Evolutionary conservation across 2,888 invertebrate genomes (phyloP).

Genomic region (Achlya flavicornis): DNA sequence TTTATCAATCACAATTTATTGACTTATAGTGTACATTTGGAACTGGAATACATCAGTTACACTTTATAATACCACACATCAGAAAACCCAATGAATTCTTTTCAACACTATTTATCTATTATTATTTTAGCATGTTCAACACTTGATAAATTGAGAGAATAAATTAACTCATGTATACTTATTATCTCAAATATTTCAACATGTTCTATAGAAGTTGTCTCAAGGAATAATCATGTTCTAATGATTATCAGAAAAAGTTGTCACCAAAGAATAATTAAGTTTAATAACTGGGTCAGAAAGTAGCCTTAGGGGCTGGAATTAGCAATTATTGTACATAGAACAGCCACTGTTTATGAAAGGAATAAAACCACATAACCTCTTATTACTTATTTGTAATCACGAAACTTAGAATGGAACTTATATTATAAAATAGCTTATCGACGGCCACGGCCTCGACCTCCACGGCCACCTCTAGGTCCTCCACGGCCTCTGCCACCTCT

Average conservation of each 20-base stretch:
- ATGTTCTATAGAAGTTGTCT: too few relatives aligned
- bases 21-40: neutral
- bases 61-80: neutral
- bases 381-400: slow-evolving; percentile 55
- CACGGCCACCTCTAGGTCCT: slow-evolving; percentile 87
- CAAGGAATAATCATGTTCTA: too few relatives aligned
- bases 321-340: neutral
- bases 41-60: neutral
- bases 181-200: too few relatives aligned
- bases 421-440: slow-evolving; percentile 57
- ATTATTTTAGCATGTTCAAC: too few relatives aligned
- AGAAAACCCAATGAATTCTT: neutral
- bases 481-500: slow-evolving; percentile 89
- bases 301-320: neutral
- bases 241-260: too few relatives aligned
- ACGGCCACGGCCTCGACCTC: slow-evolving; percentile 74
- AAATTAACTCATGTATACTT: too few relatives aligned
- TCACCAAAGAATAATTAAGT: too few relatives aligned
- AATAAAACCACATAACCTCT: slow-evolving; percentile 39
- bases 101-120: too few relatives aligned
- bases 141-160: too few relatives aligned
- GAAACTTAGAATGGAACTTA: slow-evolving; percentile 37
- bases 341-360: neutral
- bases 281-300: too few relatives aligned
- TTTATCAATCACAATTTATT: slow-evolving; percentile 3